phyloP scores from a whole-genome alignment of 2,888 invertebrate species.

The Apodemia zela region DNA sequence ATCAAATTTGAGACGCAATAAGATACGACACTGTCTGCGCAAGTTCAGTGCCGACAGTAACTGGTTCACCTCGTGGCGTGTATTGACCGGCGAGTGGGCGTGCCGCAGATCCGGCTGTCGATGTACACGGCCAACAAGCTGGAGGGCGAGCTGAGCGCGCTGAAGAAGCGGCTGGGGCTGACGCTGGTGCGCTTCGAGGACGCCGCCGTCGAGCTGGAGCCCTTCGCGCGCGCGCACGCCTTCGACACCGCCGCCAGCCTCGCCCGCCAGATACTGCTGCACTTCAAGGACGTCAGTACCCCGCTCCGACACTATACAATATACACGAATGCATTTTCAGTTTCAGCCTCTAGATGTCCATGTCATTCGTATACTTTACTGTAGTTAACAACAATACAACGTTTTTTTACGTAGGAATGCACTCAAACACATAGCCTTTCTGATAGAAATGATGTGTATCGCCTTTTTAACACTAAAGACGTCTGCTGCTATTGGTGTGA shows the following conservation, averaged over 20 bases:
- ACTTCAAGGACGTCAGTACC: conserved; percentile 87
- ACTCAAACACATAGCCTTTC: too few species aligned
- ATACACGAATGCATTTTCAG: neutral
- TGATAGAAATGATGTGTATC: too few species aligned
- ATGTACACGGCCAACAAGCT: conserved; percentile 94
- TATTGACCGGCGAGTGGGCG: too few species aligned
- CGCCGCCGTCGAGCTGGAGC: conserved; percentile 94
- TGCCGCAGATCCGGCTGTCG: conserved; percentile 87
- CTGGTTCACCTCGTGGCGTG: neutral
- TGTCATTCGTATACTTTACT: neutral
- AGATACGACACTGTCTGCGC: too few species aligned
- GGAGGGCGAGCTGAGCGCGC: conserved; percentile 83
- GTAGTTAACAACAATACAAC: too few species aligned
- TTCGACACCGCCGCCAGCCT: conserved; percentile 95
- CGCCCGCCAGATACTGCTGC: conserved; percentile 88
- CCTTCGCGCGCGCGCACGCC: conserved; percentile 91
- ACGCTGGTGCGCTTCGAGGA: conserved; percentile 98
- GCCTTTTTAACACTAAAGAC: too few species aligned
- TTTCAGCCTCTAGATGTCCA: neutral
- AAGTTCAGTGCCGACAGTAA: too few species aligned
- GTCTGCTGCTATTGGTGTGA: too few species aligned
- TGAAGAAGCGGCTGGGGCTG: conserved; percentile 92
- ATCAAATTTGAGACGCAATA: too few species aligned
- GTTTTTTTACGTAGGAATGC: too few species aligned
- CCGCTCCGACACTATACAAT: too few species aligned